Conservation (phyloP, 23 tunicate species). For the Pegea sp. region DNA sequence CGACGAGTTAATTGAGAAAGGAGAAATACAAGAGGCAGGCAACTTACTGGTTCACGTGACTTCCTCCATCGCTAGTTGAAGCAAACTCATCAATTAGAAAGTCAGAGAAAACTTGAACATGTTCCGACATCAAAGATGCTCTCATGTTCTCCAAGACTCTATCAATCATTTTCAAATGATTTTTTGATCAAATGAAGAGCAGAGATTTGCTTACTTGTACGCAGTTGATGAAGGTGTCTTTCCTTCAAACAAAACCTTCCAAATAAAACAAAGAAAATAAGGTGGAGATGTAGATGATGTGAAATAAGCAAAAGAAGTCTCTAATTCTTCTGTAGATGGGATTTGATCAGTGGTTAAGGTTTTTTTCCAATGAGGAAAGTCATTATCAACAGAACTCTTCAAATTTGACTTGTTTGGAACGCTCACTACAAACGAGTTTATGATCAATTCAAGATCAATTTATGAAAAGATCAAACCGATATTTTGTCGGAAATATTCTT, state of each 20-base stretch:
- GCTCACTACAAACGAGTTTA: no score
- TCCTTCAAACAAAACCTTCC: constrained; percentile 69
- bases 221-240: constrained; percentile 14
- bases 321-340: no score
- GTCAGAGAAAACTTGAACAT: constrained; percentile 63
- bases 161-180: no score
- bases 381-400: no score
- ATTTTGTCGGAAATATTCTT: constrained; percentile 24
- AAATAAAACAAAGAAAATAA: constrained; percentile 43
- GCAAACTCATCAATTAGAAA: constrained; percentile 59
- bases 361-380: no score
- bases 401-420: no score
- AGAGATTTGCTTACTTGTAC: constrained; percentile 19
- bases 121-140: constrained; percentile 26
- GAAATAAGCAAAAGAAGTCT: no score
- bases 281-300: constrained; percentile 7
- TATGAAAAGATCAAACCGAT: constrained; percentile 7
- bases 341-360: no score
- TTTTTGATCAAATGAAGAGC: no score
- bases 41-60: constrained; percentile 4
- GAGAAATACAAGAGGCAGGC: not conserved
- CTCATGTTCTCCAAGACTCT: constrained; percentile 26
- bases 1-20: not conserved
- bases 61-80: constrained; percentile 30
- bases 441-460: not conserved